Conservation (phyloP, 2,888 invertebrate genomes). For the Caenorhabditis doughertyi region DNA sequence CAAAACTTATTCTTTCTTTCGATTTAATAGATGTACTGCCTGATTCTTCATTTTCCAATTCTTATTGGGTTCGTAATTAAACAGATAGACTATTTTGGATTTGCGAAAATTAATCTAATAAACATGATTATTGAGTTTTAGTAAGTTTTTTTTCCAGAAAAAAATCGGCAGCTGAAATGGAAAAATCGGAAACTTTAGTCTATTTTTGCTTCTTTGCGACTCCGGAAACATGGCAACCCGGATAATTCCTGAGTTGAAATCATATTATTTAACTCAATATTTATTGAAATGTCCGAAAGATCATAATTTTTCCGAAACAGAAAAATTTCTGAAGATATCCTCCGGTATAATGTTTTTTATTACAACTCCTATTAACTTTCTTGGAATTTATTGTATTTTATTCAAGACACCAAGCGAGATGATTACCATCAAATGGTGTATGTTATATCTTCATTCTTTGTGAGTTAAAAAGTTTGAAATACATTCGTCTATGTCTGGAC, state of each 20-base stretch:
- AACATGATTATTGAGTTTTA: constrained; percentile 11
- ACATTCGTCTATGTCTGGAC: too few relatives aligned
- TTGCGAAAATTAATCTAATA: constrained; percentile 7
- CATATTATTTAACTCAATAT: constrained; percentile 32
- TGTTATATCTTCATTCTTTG: constrained; percentile 41
- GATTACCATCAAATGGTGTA: constrained; percentile 51
- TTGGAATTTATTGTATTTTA: constrained; percentile 42
- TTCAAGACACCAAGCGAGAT: constrained; percentile 37
- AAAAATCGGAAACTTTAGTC: constrained; percentile 22
- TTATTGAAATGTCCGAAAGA: constrained; percentile 3
- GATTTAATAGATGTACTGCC: constrained; percentile 1
- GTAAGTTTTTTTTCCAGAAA: constrained; percentile 16
- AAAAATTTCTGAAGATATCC: constrained; percentile 7
- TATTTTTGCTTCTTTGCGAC: not conserved
- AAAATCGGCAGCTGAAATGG: constrained; percentile 9
- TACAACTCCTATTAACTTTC: constrained; percentile 38
- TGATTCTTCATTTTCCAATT: not conserved
- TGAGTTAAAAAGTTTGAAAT: constrained; percentile 13
- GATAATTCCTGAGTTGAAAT: constrained; percentile 23
- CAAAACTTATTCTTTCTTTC: constrained; percentile 16
- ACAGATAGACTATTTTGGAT: constrained; percentile 11
- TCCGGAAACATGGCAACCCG: constrained; percentile 25
- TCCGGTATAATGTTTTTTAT: not conserved
- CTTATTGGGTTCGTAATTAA: not conserved
- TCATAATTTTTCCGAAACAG: constrained; percentile 5